Evolutionary conservation across 2,797 vertebrate species (phyloP).

Genomic region (Xyrichtys novacula): DNA sequence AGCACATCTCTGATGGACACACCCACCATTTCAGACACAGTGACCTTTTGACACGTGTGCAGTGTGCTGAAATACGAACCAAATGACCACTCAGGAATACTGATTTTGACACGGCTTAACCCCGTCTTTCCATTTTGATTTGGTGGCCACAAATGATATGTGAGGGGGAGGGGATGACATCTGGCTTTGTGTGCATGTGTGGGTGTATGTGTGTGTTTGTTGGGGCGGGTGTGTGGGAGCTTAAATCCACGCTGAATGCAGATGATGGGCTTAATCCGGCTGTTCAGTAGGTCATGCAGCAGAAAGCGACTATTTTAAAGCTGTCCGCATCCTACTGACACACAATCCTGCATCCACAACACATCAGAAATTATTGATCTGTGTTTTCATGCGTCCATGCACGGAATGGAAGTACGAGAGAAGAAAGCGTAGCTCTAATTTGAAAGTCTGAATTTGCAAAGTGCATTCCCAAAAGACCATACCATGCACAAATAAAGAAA

Average conservation of each 20-base stretch:
- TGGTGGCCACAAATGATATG: constrained; percentile 40
- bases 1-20: background rate
- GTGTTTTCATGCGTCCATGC: background rate
- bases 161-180: constrained; percentile 66
- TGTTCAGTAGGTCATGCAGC: constrained; percentile 77
- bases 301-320: constrained; percentile 57
- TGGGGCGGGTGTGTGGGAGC: constrained; percentile 4
- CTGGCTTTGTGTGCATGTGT: constrained; percentile 53
- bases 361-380: background rate
- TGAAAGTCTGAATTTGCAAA: background rate
- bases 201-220: constrained; percentile 20
- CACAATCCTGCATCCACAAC: constrained; percentile 29
- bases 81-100: constrained; percentile 42
- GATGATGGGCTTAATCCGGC: constrained; percentile 78
- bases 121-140: constrained; percentile 44
- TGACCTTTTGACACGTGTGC: constrained; percentile 17
- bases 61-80: constrained; percentile 23
- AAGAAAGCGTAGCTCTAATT: too few relatives aligned
- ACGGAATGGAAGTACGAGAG: too few relatives aligned
- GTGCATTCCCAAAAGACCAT: too few relatives aligned
- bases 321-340: constrained; percentile 28
- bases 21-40: background rate
- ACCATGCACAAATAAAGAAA: background rate
- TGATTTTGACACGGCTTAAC: constrained; percentile 45
- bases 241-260: constrained; percentile 70